Conservation (phyloP, 64 coral and sea anemone genomes). For the Montipora sp. region DNA sequence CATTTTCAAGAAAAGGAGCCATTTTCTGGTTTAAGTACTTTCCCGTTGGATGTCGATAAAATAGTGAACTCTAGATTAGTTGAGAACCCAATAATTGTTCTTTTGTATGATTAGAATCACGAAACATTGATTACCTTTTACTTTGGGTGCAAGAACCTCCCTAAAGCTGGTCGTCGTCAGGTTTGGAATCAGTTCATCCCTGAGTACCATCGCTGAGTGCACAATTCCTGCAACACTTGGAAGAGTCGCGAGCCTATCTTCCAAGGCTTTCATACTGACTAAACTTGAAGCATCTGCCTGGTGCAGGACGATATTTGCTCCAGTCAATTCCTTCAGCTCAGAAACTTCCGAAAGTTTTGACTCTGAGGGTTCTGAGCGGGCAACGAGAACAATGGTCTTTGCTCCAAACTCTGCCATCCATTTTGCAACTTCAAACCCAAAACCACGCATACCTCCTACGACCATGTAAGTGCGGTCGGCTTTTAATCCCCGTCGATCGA, state of each 20-base stretch:
- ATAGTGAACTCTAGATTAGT: no score
- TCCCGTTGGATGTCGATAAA: no score
- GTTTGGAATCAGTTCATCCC: conserved; percentile 67
- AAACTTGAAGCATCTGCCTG: conserved; percentile 75
- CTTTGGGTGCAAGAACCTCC: conserved; percentile 78
- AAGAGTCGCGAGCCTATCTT: conserved; percentile 39
- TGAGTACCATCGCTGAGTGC: conserved; percentile 76
- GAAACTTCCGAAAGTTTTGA: conserved; percentile 64
- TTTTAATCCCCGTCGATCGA: conserved; percentile 70
- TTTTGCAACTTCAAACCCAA: conserved; percentile 86
- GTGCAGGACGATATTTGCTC: conserved; percentile 63
- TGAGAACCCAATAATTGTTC: background rate
- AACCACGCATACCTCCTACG: conserved; percentile 73
- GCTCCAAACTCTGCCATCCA: conserved; percentile 78
- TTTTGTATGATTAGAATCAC: background rate
- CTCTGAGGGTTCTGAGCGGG: conserved; percentile 62
- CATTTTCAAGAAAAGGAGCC: no score
- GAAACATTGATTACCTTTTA: conserved; percentile 55
- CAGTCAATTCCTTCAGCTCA: conserved; percentile 60
- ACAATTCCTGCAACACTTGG: conserved; percentile 85
- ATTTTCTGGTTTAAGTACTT: no score
- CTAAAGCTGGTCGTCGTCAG: conserved; percentile 35
- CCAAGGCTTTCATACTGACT: conserved; percentile 64
- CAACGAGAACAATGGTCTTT: conserved; percentile 72
- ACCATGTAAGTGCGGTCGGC: conserved; percentile 79